phyloP scores from a whole-genome alignment of 1,140 invertebrate genomes.

The Semibalanus balanoides region DNA sequence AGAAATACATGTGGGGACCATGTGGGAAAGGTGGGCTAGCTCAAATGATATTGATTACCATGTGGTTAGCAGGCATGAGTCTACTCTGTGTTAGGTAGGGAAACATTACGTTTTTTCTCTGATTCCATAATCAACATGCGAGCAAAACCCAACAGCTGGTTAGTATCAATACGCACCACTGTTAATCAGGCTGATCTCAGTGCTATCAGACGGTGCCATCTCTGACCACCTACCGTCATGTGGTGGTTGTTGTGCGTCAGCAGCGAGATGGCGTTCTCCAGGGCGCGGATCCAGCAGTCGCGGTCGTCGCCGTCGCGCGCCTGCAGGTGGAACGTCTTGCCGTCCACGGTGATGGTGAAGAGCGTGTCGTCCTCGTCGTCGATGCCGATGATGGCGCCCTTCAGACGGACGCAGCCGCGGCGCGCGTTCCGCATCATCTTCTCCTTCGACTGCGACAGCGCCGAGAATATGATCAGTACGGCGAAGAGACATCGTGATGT shows the following conservation, averaged over 20 bases:
- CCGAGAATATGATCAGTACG: conserved; percentile 1
- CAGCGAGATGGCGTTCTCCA: conserved; percentile 84
- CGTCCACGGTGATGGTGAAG: conserved; percentile 96
- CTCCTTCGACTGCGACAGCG: conserved; percentile 51
- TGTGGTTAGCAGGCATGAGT: too few relatives aligned
- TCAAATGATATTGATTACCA: too few relatives aligned
- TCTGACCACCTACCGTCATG: neutral
- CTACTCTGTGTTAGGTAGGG: too few relatives aligned
- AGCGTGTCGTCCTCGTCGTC: conserved; percentile 89
- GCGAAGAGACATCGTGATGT: too few relatives aligned
- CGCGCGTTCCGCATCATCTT: conserved; percentile 96
- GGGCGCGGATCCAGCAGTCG: conserved; percentile 83
- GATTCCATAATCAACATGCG: too few relatives aligned
- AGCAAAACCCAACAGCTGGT: too few relatives aligned
- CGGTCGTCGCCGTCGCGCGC: conserved; percentile 83
- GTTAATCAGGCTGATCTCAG: too few relatives aligned
- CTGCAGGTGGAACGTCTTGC: conserved; percentile 95
- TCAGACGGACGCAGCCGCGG: conserved; percentile 82
- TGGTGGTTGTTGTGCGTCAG: conserved; percentile 38
- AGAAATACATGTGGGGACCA: too few relatives aligned
- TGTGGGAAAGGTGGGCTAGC: too few relatives aligned
- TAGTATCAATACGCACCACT: too few relatives aligned
- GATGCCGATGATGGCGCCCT: conserved; percentile 93
- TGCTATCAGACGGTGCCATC: too few relatives aligned
- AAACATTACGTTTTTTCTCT: too few relatives aligned